Evolutionary conservation across 2,888 invertebrate genomes (phyloP), one percentile per base, ranked within the genome.

Genomic region (Tuta absoluta): DNA sequence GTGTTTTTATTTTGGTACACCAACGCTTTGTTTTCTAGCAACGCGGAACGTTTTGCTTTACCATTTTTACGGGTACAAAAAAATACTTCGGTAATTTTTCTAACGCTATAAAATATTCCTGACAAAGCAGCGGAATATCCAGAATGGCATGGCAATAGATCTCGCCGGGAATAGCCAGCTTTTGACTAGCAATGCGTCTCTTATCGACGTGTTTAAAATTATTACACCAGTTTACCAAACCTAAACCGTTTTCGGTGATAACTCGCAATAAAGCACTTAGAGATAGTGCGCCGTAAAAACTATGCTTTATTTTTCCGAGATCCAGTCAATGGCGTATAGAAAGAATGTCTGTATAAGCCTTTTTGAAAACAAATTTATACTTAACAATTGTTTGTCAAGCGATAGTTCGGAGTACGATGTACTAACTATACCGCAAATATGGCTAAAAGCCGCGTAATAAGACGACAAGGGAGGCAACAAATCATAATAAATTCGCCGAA

Each of bases 401-500:
- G 74, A 74, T 79, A n/a, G 78, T 75, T 69, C 69, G 72, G 70
- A 71, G 75, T 75, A 75, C 68, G 74, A 77, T 74, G 78, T 72
- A 71, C 71, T 68, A 8, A 33, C 33, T 3, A 8, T 72, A 71
- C 71, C 69, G 77, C 71, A 74, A 77, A 75, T 82, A 82, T 79
- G 75, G 82, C 82, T 86, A 84, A 84, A 84, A 81, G 78, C 77
- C 75, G 77, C 82, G 76, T 88, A 88, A 89, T 85, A 88, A 86
- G 85, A 87, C 83, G 86, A 83, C 85, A 81, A 83, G 83, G 82
- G 82, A 84, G 82, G 79, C 85, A 81, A 88, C 87, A 89, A 89
- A 89, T 90, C 89, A 91, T 89, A 89, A 89, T 89, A 90, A 89
- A 90, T 90, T 87, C 78, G 85, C 82, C 75, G 86, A 87, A 88